phyloP scores from a whole-genome alignment of 2,888 invertebrate genomes.

The Agriotes lineatus region DNA sequence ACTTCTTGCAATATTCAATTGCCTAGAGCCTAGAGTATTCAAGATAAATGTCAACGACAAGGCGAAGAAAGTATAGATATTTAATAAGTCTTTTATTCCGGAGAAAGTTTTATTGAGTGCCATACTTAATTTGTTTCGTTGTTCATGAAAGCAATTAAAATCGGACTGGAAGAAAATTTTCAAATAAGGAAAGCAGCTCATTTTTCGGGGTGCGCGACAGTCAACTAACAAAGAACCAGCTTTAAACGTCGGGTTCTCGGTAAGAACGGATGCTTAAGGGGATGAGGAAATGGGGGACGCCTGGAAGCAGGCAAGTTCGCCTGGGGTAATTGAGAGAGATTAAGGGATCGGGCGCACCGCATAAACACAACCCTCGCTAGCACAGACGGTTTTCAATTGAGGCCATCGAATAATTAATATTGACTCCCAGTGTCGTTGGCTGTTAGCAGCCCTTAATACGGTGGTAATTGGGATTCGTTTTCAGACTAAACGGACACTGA shows the following conservation, averaged over 20 bases:
- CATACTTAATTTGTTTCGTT: no score
- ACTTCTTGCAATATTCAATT: no score
- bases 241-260: constrained; percentile 30
- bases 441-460: constrained; percentile 54
- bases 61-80: no score
- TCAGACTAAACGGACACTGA: not conserved
- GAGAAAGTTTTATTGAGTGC: no score
- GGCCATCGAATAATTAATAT: constrained; percentile 64
- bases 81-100: no score
- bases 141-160: no score
- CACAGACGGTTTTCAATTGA: constrained; percentile 63
- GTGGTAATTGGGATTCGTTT: constrained; percentile 48
- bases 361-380: constrained; percentile 62
- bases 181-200: no score
- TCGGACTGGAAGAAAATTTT: no score
- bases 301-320: constrained; percentile 54
- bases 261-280: constrained; percentile 35
- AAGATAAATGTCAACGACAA: no score
- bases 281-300: constrained; percentile 49
- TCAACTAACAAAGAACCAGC: constrained; percentile 28
- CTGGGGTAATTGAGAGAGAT: constrained; percentile 63
- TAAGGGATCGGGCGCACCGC: constrained; percentile 63
- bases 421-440: constrained; percentile 58
- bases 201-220: not conserved
- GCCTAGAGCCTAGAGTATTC: no score